These are phyloP conservation scores for Alviniconcha strummeri DNA, from an alignment of 2,888 invertebrate genomes.

Conservation along the genomic window DNA sequence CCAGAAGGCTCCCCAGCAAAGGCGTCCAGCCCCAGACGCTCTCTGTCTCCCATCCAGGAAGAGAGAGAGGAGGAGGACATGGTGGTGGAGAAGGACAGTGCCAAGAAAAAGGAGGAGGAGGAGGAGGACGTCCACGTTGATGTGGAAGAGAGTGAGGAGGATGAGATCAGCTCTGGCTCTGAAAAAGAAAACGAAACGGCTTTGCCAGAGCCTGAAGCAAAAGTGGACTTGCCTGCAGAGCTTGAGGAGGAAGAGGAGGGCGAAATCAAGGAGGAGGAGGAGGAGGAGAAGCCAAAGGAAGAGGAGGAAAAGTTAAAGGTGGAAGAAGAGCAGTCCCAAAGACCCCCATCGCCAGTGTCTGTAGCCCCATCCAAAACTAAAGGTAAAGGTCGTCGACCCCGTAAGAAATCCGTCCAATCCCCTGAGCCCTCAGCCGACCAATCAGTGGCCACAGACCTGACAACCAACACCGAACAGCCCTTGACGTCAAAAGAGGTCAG, in stretches of 20 bases:
- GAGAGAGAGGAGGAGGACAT: constrained; percentile 32
- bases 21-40: constrained; percentile 4
- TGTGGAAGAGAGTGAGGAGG: constrained; percentile 41
- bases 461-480: background rate
- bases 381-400: constrained; percentile 10
- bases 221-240: background rate
- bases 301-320: constrained; percentile 43
- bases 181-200: constrained; percentile 21
- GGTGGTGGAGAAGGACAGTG: constrained; percentile 26
- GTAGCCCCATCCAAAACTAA: background rate
- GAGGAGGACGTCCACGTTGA: constrained; percentile 40
- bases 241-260: constrained; percentile 22
- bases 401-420: constrained; percentile 26
- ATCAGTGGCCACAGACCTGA: background rate
- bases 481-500: background rate
- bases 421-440: background rate
- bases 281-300: constrained; percentile 40
- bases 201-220: constrained; percentile 14
- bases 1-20: background rate
- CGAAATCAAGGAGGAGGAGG: constrained; percentile 34
- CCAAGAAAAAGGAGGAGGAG: constrained; percentile 33
- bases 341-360: constrained; percentile 47
- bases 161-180: constrained; percentile 29
- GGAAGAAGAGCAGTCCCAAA: constrained; percentile 41
- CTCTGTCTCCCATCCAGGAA: constrained; percentile 41